phyloP scores from a whole-genome alignment of 2,797 vertebrate species.

The Rhadinocentrus ornatus region DNA sequence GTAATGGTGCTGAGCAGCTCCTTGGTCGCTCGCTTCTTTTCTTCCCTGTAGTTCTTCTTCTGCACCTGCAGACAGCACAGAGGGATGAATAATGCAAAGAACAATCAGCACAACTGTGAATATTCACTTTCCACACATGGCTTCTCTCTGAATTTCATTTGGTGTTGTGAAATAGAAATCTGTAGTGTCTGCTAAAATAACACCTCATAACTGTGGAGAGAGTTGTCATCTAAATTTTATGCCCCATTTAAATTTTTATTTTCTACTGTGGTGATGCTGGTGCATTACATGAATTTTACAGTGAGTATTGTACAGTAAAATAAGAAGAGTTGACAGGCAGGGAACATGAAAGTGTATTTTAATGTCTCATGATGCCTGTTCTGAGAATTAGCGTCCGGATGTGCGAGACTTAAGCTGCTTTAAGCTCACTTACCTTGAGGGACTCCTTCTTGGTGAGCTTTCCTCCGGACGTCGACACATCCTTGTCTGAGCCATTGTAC shows the following conservation, averaged over 20 bases:
- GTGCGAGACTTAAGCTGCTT: slow-evolving; percentile 30
- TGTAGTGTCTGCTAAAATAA: slow-evolving; percentile 12
- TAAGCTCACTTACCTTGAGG: slow-evolving; percentile 88
- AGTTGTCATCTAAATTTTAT: background rate
- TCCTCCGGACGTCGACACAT: slow-evolving; percentile 89
- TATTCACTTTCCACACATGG: background rate
- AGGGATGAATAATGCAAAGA: background rate
- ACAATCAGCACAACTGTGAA: slow-evolving; percentile 7
- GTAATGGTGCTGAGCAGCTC: slow-evolving; percentile 98
- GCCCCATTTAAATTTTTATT: background rate
- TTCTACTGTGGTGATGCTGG: background rate
- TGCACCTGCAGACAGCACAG: slow-evolving; percentile 86
- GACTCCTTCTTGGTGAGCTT: slow-evolving; percentile 99
- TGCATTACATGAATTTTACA: background rate
- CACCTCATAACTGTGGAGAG: background rate
- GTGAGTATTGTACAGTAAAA: background rate
- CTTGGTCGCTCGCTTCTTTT: slow-evolving; percentile 98
- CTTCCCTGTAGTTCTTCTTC: slow-evolving; percentile 99
- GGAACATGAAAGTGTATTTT: slow-evolving; percentile 5
- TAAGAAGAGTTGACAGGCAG: background rate
- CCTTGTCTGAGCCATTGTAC: slow-evolving; percentile 98
- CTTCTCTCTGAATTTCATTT: slow-evolving; percentile 30
- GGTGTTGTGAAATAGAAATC: slow-evolving; percentile 10
- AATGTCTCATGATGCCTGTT: slow-evolving; percentile 1
- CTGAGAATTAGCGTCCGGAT: slow-evolving; percentile 25